Evolutionary conservation across 2,797 vertebrate genomes (phyloP).

Genomic region (Luscinia megarhynchos): DNA sequence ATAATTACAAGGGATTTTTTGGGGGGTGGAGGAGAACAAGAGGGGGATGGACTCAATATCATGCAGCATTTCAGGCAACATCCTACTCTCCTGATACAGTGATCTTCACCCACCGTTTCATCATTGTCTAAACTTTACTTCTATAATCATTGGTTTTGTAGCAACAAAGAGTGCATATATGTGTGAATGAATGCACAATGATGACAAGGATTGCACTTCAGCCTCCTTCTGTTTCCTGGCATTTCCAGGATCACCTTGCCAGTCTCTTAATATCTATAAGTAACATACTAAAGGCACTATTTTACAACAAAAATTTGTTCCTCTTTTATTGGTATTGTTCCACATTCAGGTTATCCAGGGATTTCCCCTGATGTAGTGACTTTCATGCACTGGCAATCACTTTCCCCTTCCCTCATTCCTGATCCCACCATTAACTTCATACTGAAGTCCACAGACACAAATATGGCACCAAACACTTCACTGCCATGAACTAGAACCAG

Average conservation of each 20-base stretch:
- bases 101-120: background rate
- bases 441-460: background rate
- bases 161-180: background rate
- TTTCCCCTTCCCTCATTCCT: background rate
- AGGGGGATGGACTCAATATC: background rate
- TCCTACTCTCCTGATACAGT: background rate
- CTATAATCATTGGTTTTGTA: background rate
- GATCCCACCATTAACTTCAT: background rate
- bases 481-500: background rate
- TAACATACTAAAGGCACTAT: background rate
- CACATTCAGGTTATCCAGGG: background rate
- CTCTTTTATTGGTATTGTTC: background rate
- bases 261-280: constrained; percentile 26
- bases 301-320: background rate
- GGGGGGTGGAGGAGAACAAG: background rate
- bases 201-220: background rate
- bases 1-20: background rate
- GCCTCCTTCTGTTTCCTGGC: background rate
- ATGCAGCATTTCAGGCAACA: background rate
- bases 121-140: background rate
- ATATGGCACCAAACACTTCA: background rate
- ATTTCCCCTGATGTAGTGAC: background rate
- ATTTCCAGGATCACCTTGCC: constrained; percentile 36
- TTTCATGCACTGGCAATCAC: background rate
- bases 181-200: background rate